Evolutionary conservation across 2,113 vertebrate species (phyloP), one percentile per base, ranked within the genome.

Genomic region (Pollachius pollachius): DNA sequence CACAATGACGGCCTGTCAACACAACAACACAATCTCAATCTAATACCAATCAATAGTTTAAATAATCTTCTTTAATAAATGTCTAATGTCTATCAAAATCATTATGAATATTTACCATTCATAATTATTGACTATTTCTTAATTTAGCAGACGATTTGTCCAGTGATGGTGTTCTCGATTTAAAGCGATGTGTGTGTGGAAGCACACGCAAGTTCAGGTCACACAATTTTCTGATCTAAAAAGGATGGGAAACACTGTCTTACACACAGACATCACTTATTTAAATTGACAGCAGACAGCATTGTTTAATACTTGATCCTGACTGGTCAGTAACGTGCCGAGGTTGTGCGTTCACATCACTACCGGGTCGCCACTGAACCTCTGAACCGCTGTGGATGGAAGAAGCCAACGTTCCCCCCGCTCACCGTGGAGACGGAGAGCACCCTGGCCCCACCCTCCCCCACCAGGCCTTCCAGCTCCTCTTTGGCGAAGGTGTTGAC

Each of bases 401-500:
- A 2, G 41, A 34, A 34, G 3, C 30, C 30, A 4, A 34, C 30
- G 6, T 4, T 34, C 30, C 4, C 4, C 6, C 9, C 1, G 54
- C 84, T 72, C 82, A 92, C 92, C 21, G 87, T 68, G 18, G 80
- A 67, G 7, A 84, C 0, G 3, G 27, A 73, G 64, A 92, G 52
- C 0, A 73, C 74, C 6, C 58, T 74, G 62, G 89, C 68, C 6
- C 77, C 15, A 9, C 88, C 85, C 70, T 92, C 90, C 8, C 92
- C 92, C 5, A 91, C 1, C 61, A 91, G 78, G 62, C 80, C 78
- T 0, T 86, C 81, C 21, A 93, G 75, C 52, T 92, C 87, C 69
- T 89, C 84, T 34, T 65, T 75, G 64, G 84, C 78, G 27, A 93
- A 68, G 9, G 85, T 86, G 85, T 79, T 89, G 21, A 91, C 65